These are phyloP conservation scores for Hylaeus volcanicus DNA, from an alignment of 1,140 invertebrate species.

Conservation along the genomic window DNA sequence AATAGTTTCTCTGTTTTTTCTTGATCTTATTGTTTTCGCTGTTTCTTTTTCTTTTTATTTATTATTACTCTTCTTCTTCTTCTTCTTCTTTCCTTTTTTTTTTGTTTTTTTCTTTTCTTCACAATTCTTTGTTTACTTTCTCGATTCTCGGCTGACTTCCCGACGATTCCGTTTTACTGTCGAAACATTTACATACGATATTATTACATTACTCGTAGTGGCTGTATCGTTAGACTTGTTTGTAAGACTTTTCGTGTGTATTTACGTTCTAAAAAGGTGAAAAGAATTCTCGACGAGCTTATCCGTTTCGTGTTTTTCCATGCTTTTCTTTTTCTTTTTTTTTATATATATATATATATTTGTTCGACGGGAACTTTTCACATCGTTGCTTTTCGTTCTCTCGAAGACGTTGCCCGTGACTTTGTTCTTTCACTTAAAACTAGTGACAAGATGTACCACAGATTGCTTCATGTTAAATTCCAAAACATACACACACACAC, in stretches of 20 bases:
- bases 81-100: background rate
- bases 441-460: slow-evolving; percentile 54
- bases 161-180: slow-evolving; percentile 39
- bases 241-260: slow-evolving; percentile 38
- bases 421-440: slow-evolving; percentile 12
- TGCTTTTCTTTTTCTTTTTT: too few species aligned
- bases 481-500: background rate
- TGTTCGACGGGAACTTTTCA: background rate
- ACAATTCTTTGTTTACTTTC: background rate
- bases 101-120: too few species aligned
- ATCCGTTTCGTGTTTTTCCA: background rate
- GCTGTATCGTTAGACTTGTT: slow-evolving; percentile 46
- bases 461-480: slow-evolving; percentile 47
- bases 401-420: background rate
- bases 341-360: too few species aligned
- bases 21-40: background rate
- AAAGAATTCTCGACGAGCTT: slow-evolving; percentile 35
- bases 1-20: slow-evolving; percentile 59
- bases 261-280: slow-evolving; percentile 44
- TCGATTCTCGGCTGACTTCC: slow-evolving; percentile 25
- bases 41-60: background rate
- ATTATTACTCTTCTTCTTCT: background rate
- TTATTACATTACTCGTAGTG: slow-evolving; percentile 42
- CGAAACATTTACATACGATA: slow-evolving; percentile 27
- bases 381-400: background rate